phyloP scores from a whole-genome alignment of 2,888 invertebrate species.

The Drosophila histrio region DNA sequence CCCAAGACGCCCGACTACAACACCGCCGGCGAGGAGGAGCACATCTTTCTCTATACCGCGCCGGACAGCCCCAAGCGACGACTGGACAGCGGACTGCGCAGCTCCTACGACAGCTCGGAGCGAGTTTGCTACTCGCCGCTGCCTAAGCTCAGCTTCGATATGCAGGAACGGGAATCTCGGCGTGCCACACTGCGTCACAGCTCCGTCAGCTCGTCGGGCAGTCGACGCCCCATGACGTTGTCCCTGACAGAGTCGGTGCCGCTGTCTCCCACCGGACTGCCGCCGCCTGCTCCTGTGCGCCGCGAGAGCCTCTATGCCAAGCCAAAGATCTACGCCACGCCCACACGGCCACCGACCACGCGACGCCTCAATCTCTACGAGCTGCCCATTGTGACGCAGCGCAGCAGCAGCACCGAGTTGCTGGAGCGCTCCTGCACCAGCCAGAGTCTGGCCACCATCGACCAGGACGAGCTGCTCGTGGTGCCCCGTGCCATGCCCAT shows the following conservation, averaged over 20 bases:
- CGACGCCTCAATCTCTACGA: slow-evolving; percentile 69
- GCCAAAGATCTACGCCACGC: slow-evolving; percentile 80
- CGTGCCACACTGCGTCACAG: slow-evolving; percentile 66
- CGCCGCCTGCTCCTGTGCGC: slow-evolving; percentile 79
- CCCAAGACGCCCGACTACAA: slow-evolving; percentile 83
- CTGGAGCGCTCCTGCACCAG: slow-evolving; percentile 81
- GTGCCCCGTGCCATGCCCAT: slow-evolving; percentile 83
- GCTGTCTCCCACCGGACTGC: slow-evolving; percentile 69
- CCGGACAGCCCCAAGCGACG: slow-evolving; percentile 82
- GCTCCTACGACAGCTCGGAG: slow-evolving; percentile 77
- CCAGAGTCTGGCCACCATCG: slow-evolving; percentile 79
- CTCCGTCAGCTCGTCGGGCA: slow-evolving; percentile 59
- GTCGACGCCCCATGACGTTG: slow-evolving; percentile 56
- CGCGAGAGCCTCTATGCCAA: slow-evolving; percentile 80
- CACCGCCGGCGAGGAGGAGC: slow-evolving; percentile 81
- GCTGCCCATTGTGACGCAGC: slow-evolving; percentile 77
- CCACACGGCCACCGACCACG: slow-evolving; percentile 61
- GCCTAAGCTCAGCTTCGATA: slow-evolving; percentile 78
- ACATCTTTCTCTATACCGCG: slow-evolving; percentile 82
- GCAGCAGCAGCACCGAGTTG: slow-evolving; percentile 82
- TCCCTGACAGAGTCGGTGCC: slow-evolving; percentile 75
- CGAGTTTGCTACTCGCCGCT: slow-evolving; percentile 74
- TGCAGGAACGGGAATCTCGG: slow-evolving; percentile 73
- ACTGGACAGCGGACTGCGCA: slow-evolving; percentile 76
- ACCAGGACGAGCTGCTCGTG: slow-evolving; percentile 81